A percentile compares a stretch with the other conserved stretches of the same genome.
These are phyloP conservation scores for Sebastes aleutianus DNA, from an alignment of 2,797 vertebrate species.

Conservation along the genomic window DNA sequence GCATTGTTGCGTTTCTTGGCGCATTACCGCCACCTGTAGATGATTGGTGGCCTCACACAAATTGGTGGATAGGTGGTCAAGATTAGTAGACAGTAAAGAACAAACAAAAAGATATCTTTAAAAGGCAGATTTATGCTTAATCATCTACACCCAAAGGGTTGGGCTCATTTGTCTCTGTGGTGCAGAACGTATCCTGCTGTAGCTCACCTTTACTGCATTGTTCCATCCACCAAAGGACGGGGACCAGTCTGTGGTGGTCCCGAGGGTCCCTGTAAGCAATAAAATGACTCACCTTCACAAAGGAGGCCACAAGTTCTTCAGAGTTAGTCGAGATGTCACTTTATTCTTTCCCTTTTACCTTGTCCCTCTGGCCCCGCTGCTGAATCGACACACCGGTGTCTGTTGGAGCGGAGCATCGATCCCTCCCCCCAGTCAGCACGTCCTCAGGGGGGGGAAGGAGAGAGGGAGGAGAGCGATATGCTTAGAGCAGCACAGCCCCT, in stretches of 20 bases:
- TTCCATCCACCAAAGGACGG: constrained; percentile 36
- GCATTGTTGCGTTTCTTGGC: neutral
- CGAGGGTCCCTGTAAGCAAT: constrained; percentile 41
- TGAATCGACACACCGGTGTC: constrained; percentile 79
- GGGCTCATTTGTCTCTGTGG: constrained; percentile 6
- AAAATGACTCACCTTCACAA: constrained; percentile 75
- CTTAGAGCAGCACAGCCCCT: constrained; percentile 75
- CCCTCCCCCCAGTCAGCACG: constrained; percentile 57
- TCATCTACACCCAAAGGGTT: neutral
- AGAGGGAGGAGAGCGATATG: constrained; percentile 56
- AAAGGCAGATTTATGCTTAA: neutral
- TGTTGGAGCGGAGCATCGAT: constrained; percentile 76
- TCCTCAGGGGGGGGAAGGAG: constrained; percentile 44
- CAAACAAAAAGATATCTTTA: neutral
- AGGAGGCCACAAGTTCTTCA: constrained; percentile 64
- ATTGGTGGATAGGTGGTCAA: neutral
- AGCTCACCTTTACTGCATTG: constrained; percentile 35
- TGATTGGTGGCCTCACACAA: neutral
- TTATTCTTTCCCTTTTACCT: constrained; percentile 47
- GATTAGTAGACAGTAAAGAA: neutral
- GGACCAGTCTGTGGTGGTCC: constrained; percentile 36
- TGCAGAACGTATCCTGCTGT: neutral
- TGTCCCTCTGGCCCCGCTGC: constrained; percentile 69
- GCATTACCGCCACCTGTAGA: neutral
- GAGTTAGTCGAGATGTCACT: constrained; percentile 60